Base-by-base conservation (phyloP, 2,888 invertebrate species). In the Acleris cristana region DNA sequence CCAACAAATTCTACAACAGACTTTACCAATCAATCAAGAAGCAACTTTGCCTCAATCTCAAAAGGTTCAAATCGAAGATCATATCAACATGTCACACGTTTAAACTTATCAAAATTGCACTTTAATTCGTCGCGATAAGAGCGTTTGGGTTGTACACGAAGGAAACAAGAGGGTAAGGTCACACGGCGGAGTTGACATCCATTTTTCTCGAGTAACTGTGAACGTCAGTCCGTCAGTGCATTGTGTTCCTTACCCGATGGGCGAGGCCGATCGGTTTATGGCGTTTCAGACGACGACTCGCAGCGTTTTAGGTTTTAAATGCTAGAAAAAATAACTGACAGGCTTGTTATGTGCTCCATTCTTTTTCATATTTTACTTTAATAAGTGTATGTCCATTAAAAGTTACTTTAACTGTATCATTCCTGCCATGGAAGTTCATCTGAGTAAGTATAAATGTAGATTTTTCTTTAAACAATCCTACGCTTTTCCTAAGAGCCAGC, bases 201-300 rank as follows among this genome's bases (percentile, higher is more conserved):
- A 67, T 67, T 67, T 67, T 67, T 67, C 66, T 62, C 63, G 63
- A 63, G 49, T 67, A 67, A 67, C 67, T 67, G 67, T 67, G 67
- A 62, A 67, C 53, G 67, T 67, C 62, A 48, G 53, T 62, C 63
- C 40, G 57, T 66, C 66, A 62, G 51, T 55, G 55, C 63, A 53
- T 67, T 67, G 62, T 63, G 63, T 54, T 21, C 21, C 57, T 64
- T 59, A 40, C 58, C 53, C 65, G 57, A 65, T 48, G 18, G 30
- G 53, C 52, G 51, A 52, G 57, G 52, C 51, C 34, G 30, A 57
- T 62, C 51, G 44, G 56, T 51, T 49, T 40, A 16, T 60, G 58
- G 45, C 40, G 52, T 16, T 49, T 16, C 40, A 65, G 60, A 60
- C 21, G 60, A 61, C 40, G 10, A 40, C 12, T 44, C 16, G 48